Evolutionary conservation across 2,888 invertebrate species (phyloP).

Genomic region (Aricia artaxerxes): DNA sequence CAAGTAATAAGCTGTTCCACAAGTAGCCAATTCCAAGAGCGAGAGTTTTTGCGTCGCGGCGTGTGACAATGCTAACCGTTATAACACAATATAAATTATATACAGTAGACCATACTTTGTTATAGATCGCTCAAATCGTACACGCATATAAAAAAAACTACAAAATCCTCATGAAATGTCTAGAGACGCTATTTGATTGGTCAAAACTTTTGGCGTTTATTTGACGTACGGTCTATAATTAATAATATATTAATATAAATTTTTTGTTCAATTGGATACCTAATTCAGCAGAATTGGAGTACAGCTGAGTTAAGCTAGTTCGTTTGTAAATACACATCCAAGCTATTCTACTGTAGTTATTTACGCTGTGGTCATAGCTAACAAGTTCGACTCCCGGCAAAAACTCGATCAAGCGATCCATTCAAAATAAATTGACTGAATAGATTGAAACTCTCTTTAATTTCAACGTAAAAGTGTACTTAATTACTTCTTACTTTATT

Average conservation of each 20-base stretch:
- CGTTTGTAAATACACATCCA: not conserved
- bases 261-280: too few species aligned
- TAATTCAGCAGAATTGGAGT: too few species aligned
- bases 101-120: not conserved
- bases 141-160: too few species aligned
- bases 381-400: constrained; percentile 54
- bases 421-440: constrained; percentile 26
- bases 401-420: constrained; percentile 44
- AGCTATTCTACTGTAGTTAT: not conserved
- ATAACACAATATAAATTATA: not conserved
- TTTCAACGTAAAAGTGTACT: not conserved
- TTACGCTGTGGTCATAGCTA: not conserved
- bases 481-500: not conserved
- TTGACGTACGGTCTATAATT: too few species aligned
- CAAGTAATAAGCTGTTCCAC: not conserved
- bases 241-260: too few species aligned
- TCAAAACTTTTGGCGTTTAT: too few species aligned
- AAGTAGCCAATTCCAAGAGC: constrained; percentile 12
- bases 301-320: too few species aligned
- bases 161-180: too few species aligned
- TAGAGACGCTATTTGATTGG: too few species aligned
- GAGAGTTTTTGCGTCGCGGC: constrained; percentile 59
- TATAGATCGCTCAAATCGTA: too few species aligned
- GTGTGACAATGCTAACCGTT: constrained; percentile 57
- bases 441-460: constrained; percentile 16